Evolutionary conservation across 92 coral and sea anemone species (phyloP).

Genomic region (Isaurus tuberculatus): DNA sequence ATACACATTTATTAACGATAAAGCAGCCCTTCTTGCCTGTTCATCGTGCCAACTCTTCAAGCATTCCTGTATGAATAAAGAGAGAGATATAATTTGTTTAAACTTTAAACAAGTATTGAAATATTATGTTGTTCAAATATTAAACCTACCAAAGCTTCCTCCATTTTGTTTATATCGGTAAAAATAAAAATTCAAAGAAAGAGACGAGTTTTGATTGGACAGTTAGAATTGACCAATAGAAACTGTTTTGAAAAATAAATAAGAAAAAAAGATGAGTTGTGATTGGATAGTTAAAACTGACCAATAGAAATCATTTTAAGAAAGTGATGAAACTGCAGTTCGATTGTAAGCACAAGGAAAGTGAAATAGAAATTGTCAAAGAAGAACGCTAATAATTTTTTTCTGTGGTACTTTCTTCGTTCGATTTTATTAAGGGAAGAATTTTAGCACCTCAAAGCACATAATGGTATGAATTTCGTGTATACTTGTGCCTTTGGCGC

Average conservation of each 20-base stretch:
- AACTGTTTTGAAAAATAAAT: constrained; percentile 32
- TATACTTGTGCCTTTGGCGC: constrained; percentile 96
- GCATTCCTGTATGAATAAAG: constrained; percentile 66
- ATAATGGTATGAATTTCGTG: constrained; percentile 99
- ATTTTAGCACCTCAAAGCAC: background rate
- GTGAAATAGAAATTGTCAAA: background rate
- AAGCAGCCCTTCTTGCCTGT: constrained; percentile 59
- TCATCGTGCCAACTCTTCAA: constrained; percentile 61
- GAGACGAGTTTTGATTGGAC: constrained; percentile 45
- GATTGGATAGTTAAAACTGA: constrained; percentile 33
- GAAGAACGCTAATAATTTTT: background rate
- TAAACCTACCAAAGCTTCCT: constrained; percentile 78
- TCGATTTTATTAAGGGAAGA: background rate
- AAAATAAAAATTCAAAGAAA: constrained; percentile 10
- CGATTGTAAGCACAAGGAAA: background rate
- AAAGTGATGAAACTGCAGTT: constrained; percentile 14
- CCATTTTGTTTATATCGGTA: constrained; percentile 69
- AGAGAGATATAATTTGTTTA: background rate
- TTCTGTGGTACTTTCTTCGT: background rate
- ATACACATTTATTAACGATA: constrained; percentile 86
- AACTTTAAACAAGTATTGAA: background rate
- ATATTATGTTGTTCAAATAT: background rate
- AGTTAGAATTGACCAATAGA: constrained; percentile 19
- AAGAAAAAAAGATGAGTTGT: background rate
- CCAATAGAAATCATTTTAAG: constrained; percentile 46